Evolutionary conservation across 2,888 invertebrate species (phyloP).

Genomic region (Podabrus alpinus): DNA sequence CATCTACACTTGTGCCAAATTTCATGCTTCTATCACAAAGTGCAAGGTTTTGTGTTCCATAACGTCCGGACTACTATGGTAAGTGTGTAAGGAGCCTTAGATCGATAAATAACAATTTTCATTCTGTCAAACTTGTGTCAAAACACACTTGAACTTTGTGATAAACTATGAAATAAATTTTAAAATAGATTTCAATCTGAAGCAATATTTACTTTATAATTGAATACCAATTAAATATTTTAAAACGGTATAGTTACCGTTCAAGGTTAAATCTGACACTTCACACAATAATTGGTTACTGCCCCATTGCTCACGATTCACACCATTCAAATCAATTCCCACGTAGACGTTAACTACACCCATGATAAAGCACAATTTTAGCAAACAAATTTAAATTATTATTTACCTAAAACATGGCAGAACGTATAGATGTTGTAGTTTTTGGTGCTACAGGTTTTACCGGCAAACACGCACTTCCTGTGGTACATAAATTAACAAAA

Average conservation of each 20-base stretch:
- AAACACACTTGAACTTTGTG: too few relatives aligned
- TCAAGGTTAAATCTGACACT: background rate
- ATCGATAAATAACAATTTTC: too few relatives aligned
- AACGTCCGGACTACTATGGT: too few relatives aligned
- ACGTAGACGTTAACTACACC: background rate
- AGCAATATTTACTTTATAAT: background rate
- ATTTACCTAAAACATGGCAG: constrained; percentile 37
- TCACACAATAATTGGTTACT: background rate
- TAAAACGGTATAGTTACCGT: background rate
- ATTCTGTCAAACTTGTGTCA: too few relatives aligned
- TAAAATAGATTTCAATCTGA: too few relatives aligned
- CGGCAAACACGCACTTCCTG: constrained; percentile 69
- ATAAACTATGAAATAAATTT: too few relatives aligned
- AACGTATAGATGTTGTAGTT: constrained; percentile 77
- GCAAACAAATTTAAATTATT: background rate
- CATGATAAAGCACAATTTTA: background rate
- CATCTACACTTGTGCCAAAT: too few relatives aligned
- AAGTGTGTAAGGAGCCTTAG: too few relatives aligned
- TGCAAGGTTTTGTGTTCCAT: too few relatives aligned
- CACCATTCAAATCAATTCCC: too few relatives aligned
- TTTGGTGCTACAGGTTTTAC: constrained; percentile 96
- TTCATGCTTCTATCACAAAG: too few relatives aligned
- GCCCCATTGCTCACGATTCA: too few relatives aligned
- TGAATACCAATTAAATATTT: background rate
- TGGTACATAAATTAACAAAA: constrained; percentile 59